Percentiles rank a stretch among this genome's conserved stretches.
These are phyloP conservation scores for Nyleta sp. DNA, from an alignment of 2,888 invertebrate species.

Conservation along the genomic window DNA sequence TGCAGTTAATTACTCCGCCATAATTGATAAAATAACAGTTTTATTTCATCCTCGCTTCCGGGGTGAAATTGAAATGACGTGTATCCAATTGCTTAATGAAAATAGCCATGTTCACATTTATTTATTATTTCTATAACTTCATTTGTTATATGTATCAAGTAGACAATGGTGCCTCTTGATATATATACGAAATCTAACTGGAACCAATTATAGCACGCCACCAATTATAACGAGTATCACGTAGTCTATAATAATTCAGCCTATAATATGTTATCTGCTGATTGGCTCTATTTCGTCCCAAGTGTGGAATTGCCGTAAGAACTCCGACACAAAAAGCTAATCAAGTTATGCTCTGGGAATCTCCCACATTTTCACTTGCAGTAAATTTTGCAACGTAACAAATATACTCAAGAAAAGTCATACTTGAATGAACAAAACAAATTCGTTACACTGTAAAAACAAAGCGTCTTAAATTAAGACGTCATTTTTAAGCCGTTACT, in stretches of 20 bases:
- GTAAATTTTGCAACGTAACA: background rate
- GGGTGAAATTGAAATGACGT: conserved; percentile 10
- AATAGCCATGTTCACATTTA: too few species aligned
- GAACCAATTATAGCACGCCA: conserved; percentile 2
- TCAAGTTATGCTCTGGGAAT: conserved; percentile 1
- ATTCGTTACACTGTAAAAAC: too few species aligned
- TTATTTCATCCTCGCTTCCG: conserved; percentile 4
- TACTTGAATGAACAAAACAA: background rate
- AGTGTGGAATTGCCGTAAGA: conserved; percentile 7
- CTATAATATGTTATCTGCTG: conserved; percentile 26
- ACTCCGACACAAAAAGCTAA: conserved; percentile 10
- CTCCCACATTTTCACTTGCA: background rate
- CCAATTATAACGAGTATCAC: conserved; percentile 28
- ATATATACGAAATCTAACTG: background rate
- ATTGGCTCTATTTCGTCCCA: conserved; percentile 20
- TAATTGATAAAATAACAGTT: conserved; percentile 49
- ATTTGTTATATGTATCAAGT: too few species aligned
- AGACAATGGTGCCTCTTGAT: too few species aligned
- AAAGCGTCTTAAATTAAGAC: too few species aligned
- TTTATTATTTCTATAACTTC: background rate
- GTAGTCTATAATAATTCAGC: conserved; percentile 33
- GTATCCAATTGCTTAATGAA: background rate
- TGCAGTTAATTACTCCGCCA: conserved; percentile 21
- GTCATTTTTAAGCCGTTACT: too few species aligned
- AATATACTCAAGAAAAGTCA: too few species aligned